Evolutionary conservation across 2,888 invertebrate species (phyloP).

Genomic region (Spialia ferax): DNA sequence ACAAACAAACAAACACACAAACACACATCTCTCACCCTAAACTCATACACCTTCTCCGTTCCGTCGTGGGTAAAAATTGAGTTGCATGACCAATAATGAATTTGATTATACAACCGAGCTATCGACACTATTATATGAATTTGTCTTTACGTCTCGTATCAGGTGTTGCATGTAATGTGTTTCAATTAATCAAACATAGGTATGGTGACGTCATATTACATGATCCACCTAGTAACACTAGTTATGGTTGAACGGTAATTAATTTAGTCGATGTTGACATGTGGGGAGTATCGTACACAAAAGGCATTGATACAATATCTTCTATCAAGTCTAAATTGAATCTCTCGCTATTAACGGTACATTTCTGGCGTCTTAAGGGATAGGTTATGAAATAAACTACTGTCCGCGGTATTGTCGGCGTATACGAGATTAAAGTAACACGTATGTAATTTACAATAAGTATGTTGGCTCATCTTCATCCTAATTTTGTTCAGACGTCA

Average conservation of each 20-base stretch:
- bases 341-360: not conserved
- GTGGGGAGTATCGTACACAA: not conserved
- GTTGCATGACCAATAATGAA: no score
- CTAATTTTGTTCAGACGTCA: no score
- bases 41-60: no score
- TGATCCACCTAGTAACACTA: not conserved
- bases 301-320: not conserved
- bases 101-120: no score
- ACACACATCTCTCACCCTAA: no score
- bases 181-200: slow-evolving; percentile 8
- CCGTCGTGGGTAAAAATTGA: no score
- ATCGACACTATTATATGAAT: not conserved
- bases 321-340: not conserved
- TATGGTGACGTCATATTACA: not conserved
- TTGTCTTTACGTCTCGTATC: not conserved
- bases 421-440: no score
- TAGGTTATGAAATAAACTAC: no score
- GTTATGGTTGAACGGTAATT: not conserved
- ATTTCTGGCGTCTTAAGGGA: not conserved
- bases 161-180: slow-evolving; percentile 11
- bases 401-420: no score
- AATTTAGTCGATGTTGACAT: slow-evolving; percentile 13
- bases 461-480: no score
- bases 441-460: no score
- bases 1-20: no score